phyloP scores from a whole-genome alignment of 2,888 invertebrate species.

The Drosophila antonietae region DNA sequence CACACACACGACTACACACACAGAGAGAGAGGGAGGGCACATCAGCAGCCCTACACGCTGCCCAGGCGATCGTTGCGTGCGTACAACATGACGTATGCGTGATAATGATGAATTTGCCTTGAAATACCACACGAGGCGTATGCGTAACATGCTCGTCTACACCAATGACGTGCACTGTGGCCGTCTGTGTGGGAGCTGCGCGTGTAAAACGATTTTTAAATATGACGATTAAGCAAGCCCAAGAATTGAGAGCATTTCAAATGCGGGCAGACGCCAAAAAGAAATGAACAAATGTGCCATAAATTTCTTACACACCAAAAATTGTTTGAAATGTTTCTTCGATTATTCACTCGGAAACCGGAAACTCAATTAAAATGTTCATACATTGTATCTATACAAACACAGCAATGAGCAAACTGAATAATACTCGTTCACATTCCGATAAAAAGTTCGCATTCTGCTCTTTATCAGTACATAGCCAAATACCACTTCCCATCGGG shows the following conservation, averaged over 20 bases:
- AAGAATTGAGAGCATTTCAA: slow-evolving; percentile 12
- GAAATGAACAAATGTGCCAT: background rate
- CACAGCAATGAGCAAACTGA: too few relatives aligned
- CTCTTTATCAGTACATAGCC: background rate
- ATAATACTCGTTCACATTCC: too few relatives aligned
- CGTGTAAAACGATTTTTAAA: slow-evolving; percentile 23
- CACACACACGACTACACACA: slow-evolving; percentile 17
- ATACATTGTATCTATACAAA: background rate
- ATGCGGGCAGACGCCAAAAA: slow-evolving; percentile 8
- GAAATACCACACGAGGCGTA: slow-evolving; percentile 58
- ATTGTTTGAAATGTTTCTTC: background rate
- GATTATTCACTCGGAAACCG: background rate
- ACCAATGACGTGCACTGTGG: slow-evolving; percentile 7
- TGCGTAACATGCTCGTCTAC: slow-evolving; percentile 54
- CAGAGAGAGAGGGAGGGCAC: too few relatives aligned
- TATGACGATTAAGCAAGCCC: slow-evolving; percentile 18
- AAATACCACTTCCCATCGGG: too few relatives aligned
- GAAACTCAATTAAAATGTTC: slow-evolving; percentile 1
- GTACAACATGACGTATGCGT: slow-evolving; percentile 71
- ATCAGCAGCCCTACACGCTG: background rate
- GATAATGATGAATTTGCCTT: slow-evolving; percentile 60
- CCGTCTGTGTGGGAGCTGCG: slow-evolving; percentile 1
- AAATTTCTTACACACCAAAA: background rate
- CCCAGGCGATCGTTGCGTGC: slow-evolving; percentile 24
- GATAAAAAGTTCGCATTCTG: background rate